These are phyloP conservation scores for Microcebus murinus DNA, from an alignment of 2,113 vertebrate genomes.

Conservation along the genomic window DNA sequence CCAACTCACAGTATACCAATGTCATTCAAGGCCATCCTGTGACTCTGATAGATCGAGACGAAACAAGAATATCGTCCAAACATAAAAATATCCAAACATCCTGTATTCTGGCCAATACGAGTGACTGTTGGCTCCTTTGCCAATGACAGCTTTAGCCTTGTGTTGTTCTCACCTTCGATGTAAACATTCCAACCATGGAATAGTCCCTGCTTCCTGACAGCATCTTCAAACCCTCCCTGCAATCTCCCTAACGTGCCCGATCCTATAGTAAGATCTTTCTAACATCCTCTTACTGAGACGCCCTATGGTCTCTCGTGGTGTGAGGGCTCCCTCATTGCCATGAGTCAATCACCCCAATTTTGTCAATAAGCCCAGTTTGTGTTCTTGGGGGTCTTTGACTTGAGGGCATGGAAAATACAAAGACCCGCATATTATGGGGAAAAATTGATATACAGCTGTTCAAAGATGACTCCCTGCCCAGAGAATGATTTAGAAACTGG, in stretches of 20 bases:
- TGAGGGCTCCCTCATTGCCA: neutral
- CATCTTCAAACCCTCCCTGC: neutral
- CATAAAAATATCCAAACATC: neutral
- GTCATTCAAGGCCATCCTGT: neutral
- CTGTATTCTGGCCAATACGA: neutral
- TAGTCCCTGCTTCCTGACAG: neutral
- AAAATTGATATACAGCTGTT: neutral
- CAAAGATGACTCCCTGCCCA: neutral
- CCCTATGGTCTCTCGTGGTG: fast-evolving
- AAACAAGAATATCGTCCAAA: neutral
- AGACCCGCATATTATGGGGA: neutral
- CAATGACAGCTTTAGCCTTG: neutral
- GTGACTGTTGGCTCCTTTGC: neutral
- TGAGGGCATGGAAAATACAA: neutral
- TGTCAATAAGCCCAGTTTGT: neutral
- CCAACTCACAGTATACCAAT: neutral
- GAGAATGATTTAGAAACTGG: neutral
- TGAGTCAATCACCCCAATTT: neutral
- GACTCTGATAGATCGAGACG: neutral
- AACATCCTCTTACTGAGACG: neutral
- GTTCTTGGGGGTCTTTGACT: neutral
- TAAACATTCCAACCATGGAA: neutral
- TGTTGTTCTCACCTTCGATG: neutral
- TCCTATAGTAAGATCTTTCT: neutral
- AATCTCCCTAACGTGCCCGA: neutral